Evolutionary conservation across 2,797 vertebrate genomes (phyloP), one percentile per base, ranked within the genome.

Genomic region (Hoplostethus atlanticus): DNA sequence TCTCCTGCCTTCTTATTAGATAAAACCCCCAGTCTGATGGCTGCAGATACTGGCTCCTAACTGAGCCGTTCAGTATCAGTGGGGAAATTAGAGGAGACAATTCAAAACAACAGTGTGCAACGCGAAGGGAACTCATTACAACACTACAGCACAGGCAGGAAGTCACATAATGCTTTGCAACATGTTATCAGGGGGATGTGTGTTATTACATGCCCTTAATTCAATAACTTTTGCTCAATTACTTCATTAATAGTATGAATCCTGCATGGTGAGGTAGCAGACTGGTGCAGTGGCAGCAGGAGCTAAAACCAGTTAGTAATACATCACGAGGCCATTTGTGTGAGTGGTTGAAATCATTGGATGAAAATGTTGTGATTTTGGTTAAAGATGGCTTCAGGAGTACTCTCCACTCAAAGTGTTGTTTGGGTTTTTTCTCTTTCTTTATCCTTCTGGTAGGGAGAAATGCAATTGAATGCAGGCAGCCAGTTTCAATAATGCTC

Each of bases 81-180:
- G 4, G 75, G 83, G 85, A 87, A 91, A 94, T 91, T 76, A 89
- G 79, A 82, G 72, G 63, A 83, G 84, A 88, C 80, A 78, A 84
- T 71, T 83, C 84, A 88, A 89, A 92, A 89, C 85, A 85, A 70
- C 87, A 82, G 79, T 84, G 82, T 69, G 84, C 85, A 86, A 81
- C 64, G 70, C 79, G 71, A 2, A 76, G 83, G 83, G 86, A 89
- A 85, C 86, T 92, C 91, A 92, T 92, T 94, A 92, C 77, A 84
- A 69, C 58, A 6, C 60, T 60, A 38, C 83, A 81, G 72, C 78
- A 62, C 67, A n/a, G 80, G 80, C 80, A 78, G 80, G 84, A 88
- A 87, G 72, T 85, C 78, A 65, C 86, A 62, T 61, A 81, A 76
- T 73, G 79, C 83, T 78, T 54, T 84, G 75, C 84, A 78, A 69